Evolutionary conservation across 1,140 invertebrate species (phyloP).

Genomic region (Oryctes rhinoceros): DNA sequence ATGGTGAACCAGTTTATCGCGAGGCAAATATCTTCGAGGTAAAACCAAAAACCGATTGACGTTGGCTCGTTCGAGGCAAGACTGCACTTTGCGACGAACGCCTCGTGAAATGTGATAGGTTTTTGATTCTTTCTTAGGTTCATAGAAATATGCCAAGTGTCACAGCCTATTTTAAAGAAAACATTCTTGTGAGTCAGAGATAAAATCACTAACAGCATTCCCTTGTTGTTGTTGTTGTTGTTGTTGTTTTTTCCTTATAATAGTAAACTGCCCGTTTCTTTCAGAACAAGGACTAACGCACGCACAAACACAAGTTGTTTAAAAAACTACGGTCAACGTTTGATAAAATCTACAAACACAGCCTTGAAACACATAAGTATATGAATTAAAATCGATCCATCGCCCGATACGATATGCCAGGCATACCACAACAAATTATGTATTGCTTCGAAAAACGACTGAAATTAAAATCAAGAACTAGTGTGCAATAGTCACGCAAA

Average conservation of each 20-base stretch:
- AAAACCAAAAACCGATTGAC: too few relatives aligned
- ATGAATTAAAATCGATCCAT: constrained; percentile 16
- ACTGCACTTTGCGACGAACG: too few relatives aligned
- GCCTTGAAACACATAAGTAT: not conserved
- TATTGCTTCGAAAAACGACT: not conserved
- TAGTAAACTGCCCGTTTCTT: not conserved
- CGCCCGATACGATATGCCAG: not conserved
- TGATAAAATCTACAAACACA: not conserved
- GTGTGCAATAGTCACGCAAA: not conserved
- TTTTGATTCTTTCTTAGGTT: too few relatives aligned
- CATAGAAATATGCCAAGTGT: too few relatives aligned
- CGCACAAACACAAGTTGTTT: not conserved
- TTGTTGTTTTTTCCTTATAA: not conserved
- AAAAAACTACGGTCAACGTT: not conserved
- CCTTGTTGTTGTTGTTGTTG: too few relatives aligned
- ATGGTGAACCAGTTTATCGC: too few relatives aligned
- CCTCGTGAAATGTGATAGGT: too few relatives aligned
- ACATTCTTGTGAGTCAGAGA: too few relatives aligned
- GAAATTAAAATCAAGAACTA: not conserved
- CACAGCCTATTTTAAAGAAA: too few relatives aligned
- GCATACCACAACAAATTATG: not conserved
- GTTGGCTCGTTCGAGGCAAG: too few relatives aligned
- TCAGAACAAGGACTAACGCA: not conserved
- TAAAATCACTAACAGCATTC: too few relatives aligned
- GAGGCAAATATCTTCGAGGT: too few relatives aligned